Base-by-base conservation (phyloP, 2,797 vertebrate genomes). In the Pipistrellus nathusii region DNA sequence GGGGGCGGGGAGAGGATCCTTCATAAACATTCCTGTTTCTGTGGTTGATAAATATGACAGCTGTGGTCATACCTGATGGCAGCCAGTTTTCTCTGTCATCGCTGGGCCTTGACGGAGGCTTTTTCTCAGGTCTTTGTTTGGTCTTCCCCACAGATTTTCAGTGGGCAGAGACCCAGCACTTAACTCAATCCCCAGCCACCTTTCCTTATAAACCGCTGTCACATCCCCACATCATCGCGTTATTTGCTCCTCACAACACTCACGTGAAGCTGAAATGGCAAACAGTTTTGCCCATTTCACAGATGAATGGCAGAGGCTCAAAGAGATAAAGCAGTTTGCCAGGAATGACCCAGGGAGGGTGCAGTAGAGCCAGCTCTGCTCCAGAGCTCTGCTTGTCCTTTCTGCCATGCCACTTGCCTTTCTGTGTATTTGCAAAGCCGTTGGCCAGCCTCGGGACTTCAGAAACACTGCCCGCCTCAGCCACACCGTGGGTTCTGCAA, bases 81-180 rank as follows among this genome's bases (percentile, higher is more conserved):
- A 35, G 27, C 64, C 46, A 14, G n/a, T 95, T 95, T 91, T 64
- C 85, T 88, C 71, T 87, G n/a, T 76, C 27, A 68, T 85, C 59
- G 44, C 72, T 21, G 23, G 80, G 25, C 44, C 41, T 30, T 51
- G 13, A 25, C n/a, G 8, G 11, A 48, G 2, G 20, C 30, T 88
- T 88, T 51, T 85, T 25, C 41, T 81, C 41, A 4, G 1, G 8
- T 84, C 71, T 80, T 53, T 92, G 88, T 62, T 64, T 69, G 20
- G 8, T 53, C 35, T 71, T 91, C 41, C 46, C 38, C 30, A 23
- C 35, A 32, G 44, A 27, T 68, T 72, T 91, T 73, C 46, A 73
- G 11, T 32, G 73, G 18, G 11, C 83, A 57, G 75, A 86, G 66
- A 69, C 27, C 23, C 57, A 17, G 48, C 35, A 59, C 48, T 85